A percentile compares a stretch with the other conserved stretches of the same genome.
These are phyloP conservation scores for Amphipyra tragopoginis DNA, from an alignment of 2,888 invertebrate genomes.

Conservation along the genomic window DNA sequence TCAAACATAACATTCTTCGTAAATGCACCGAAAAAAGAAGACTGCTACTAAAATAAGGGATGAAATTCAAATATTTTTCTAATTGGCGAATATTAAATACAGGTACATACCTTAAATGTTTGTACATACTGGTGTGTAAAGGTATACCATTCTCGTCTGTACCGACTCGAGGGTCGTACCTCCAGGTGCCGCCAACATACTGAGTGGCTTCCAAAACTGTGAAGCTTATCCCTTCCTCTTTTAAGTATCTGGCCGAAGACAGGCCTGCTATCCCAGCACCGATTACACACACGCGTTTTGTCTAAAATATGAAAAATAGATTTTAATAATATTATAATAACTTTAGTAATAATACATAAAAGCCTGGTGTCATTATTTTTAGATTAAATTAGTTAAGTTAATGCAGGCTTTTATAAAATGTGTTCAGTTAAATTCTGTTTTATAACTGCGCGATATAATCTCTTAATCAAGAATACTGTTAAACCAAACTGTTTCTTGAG, in stretches of 20 bases:
- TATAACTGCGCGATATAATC: too few species aligned
- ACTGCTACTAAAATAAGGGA: too few species aligned
- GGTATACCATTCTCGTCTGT: constrained; percentile 89
- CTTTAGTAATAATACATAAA: too few species aligned
- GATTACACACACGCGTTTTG: constrained; percentile 78
- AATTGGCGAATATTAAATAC: too few species aligned
- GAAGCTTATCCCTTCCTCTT: constrained; percentile 78
- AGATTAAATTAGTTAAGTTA: too few species aligned
- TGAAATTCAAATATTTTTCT: too few species aligned
- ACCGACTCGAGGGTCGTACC: constrained; percentile 85
- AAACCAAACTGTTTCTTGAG: too few species aligned
- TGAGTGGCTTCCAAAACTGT: constrained; percentile 80
- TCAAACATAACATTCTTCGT: constrained; percentile 36
- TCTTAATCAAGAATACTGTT: too few species aligned
- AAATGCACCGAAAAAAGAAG: constrained; percentile 22
- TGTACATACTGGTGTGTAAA: constrained; percentile 92
- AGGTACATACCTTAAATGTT: constrained; percentile 89
- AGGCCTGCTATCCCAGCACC: constrained; percentile 84
- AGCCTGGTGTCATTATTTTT: too few species aligned
- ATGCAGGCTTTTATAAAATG: too few species aligned
- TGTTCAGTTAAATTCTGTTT: too few species aligned
- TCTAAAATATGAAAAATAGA: constrained; percentile 30
- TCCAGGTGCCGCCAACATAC: constrained; percentile 84
- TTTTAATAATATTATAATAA: too few species aligned
- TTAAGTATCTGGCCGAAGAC: constrained; percentile 78